phyloP scores from a whole-genome alignment of 2,113 vertebrate genomes.

The Anolis sagrei region DNA sequence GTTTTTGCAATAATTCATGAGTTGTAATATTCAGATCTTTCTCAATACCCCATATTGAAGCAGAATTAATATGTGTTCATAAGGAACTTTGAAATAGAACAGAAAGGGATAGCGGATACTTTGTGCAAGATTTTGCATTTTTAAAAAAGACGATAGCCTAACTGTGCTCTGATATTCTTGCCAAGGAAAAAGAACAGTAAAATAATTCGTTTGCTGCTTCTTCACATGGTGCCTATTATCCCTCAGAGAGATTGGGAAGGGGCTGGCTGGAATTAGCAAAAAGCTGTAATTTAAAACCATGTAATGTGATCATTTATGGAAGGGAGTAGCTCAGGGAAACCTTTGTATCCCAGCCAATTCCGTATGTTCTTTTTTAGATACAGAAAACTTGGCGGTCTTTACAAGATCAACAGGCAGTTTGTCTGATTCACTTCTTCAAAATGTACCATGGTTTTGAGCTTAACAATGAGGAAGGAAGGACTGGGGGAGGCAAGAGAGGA shows the following conservation, averaged over 20 bases:
- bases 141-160: not conserved
- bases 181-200: slow-evolving; percentile 26
- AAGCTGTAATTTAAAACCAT: slow-evolving; percentile 32
- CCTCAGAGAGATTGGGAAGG: not conserved
- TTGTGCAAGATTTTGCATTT: not conserved
- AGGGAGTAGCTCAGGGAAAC: slow-evolving; percentile 37
- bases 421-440: not conserved
- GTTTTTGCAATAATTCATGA: not conserved
- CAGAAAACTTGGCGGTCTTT: not conserved
- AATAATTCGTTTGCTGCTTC: slow-evolving; percentile 6
- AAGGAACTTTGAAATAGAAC: slow-evolving; percentile 4
- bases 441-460: slow-evolving; percentile 16
- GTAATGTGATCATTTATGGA: rapidly evolving
- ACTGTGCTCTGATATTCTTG: slow-evolving; percentile 9
- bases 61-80: slow-evolving; percentile 7
- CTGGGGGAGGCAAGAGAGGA: not conserved
- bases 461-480: not conserved
- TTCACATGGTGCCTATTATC: slow-evolving; percentile 14
- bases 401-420: slow-evolving; percentile 10
- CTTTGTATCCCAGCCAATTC: slow-evolving; percentile 11
- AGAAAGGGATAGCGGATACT: not conserved
- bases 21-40: not conserved
- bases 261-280: not conserved
- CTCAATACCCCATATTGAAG: not conserved
- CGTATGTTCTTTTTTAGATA: not conserved